These are phyloP conservation scores for Babyrousa celebensis DNA, from an alignment of 2,797 vertebrate species.

Conservation along the genomic window DNA sequence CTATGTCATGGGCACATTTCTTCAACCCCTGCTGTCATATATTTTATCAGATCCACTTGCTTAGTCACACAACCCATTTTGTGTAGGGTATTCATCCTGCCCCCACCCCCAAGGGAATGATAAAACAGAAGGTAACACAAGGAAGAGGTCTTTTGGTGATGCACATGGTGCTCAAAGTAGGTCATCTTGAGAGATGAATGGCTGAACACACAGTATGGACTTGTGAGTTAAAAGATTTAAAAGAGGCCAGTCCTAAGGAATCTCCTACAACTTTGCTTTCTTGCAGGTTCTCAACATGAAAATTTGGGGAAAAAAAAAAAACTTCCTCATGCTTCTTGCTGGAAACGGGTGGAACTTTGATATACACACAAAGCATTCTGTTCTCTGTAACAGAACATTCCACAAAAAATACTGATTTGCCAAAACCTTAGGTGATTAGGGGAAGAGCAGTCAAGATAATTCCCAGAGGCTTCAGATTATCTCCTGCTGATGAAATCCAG, in stretches of 20 bases:
- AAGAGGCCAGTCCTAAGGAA: background rate
- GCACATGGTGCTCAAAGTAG: background rate
- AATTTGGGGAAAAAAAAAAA: background rate
- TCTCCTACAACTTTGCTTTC: background rate
- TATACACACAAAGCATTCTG: background rate
- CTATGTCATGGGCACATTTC: background rate
- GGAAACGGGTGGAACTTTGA: background rate
- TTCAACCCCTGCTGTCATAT: no score
- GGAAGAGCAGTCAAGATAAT: background rate
- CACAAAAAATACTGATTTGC: background rate
- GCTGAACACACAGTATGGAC: background rate
- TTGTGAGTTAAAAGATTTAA: background rate
- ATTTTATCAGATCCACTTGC: no score
- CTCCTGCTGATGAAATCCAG: background rate
- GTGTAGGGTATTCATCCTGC: background rate
- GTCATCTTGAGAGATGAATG: background rate
- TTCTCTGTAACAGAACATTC: background rate
- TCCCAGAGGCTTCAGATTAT: background rate
- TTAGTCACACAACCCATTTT: background rate
- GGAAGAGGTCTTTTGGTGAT: background rate
- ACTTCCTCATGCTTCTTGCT: background rate
- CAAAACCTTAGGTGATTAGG: background rate
- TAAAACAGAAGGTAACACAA: background rate
- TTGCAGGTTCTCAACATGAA: background rate
- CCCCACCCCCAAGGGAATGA: no score